phyloP scores from a whole-genome alignment of 1,140 invertebrate genomes.

The Dryas iulia region DNA sequence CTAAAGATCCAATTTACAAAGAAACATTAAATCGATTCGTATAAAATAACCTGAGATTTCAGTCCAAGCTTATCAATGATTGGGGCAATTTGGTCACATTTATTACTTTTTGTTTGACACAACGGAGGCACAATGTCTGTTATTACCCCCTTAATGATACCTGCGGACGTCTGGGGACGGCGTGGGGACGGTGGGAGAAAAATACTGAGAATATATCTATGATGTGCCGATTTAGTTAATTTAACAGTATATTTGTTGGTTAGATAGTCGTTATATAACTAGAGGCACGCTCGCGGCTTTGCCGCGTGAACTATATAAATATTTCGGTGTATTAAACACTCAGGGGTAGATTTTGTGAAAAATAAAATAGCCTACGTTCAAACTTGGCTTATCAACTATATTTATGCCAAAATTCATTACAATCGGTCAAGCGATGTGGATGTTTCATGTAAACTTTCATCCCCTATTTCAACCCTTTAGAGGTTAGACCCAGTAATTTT shows the following conservation, averaged over 20 bases:
- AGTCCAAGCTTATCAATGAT: slow-evolving; percentile 1
- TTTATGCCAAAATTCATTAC: too few relatives aligned
- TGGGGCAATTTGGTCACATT: slow-evolving; percentile 2
- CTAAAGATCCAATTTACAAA: neutral
- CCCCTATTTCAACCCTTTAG: too few relatives aligned
- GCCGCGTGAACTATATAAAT: too few relatives aligned
- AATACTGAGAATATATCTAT: neutral
- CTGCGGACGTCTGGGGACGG: slow-evolving; percentile 18
- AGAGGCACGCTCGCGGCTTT: too few relatives aligned
- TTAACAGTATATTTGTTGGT: neutral
- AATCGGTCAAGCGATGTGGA: too few relatives aligned
- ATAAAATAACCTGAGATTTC: neutral
- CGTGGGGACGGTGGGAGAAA: neutral
- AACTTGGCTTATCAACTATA: too few relatives aligned
- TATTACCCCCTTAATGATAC: slow-evolving; percentile 27
- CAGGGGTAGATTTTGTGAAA: too few relatives aligned
- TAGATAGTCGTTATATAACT: neutral
- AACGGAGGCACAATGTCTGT: slow-evolving; percentile 17
- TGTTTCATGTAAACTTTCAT: too few relatives aligned
- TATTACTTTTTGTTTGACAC: slow-evolving; percentile 7
- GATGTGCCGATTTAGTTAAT: neutral
- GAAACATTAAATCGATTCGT: neutral
- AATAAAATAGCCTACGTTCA: too few relatives aligned
- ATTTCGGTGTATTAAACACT: too few relatives aligned
- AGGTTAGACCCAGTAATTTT: too few relatives aligned